A percentile compares a stretch with the other conserved stretches of the same genome.
These are phyloP conservation scores for Cyprinella venusta DNA, from an alignment of 2,797 vertebrate genomes.

Conservation along the genomic window DNA sequence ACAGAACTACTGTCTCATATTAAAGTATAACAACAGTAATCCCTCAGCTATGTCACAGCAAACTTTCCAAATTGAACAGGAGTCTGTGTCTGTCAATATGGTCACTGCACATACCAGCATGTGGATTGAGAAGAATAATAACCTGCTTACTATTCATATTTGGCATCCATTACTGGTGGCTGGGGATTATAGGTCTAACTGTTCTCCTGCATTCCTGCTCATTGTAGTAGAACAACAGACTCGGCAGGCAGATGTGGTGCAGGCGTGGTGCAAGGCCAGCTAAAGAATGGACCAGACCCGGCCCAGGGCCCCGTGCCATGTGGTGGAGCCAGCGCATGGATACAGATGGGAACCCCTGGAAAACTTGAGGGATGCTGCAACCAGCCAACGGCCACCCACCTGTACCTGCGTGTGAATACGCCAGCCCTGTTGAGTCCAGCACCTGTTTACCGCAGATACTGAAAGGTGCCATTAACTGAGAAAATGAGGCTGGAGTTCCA, in stretches of 20 bases:
- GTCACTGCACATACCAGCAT: constrained; percentile 50
- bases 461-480: constrained; percentile 65
- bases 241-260: constrained; percentile 74
- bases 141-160: constrained; percentile 83
- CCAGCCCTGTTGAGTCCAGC: constrained; percentile 74
- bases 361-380: constrained; percentile 76
- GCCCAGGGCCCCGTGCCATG: constrained; percentile 82
- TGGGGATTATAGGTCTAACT: constrained; percentile 83
- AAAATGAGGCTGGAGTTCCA: constrained; percentile 58
- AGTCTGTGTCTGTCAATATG: constrained; percentile 44
- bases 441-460: constrained; percentile 85
- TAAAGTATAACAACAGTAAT: constrained; percentile 13
- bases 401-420: constrained; percentile 81
- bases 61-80: constrained; percentile 34
- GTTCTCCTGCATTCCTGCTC: constrained; percentile 81
- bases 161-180: constrained; percentile 76
- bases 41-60: constrained; percentile 16
- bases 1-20: neutral
- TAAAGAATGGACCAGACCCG: constrained; percentile 84
- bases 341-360: constrained; percentile 82
- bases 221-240: constrained; percentile 85
- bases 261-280: constrained; percentile 73
- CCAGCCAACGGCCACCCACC: constrained; percentile 80
- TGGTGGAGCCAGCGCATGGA: constrained; percentile 76
- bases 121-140: constrained; percentile 77